Conservation (phyloP, 2,797 vertebrate species). For the Mycteria americana region DNA sequence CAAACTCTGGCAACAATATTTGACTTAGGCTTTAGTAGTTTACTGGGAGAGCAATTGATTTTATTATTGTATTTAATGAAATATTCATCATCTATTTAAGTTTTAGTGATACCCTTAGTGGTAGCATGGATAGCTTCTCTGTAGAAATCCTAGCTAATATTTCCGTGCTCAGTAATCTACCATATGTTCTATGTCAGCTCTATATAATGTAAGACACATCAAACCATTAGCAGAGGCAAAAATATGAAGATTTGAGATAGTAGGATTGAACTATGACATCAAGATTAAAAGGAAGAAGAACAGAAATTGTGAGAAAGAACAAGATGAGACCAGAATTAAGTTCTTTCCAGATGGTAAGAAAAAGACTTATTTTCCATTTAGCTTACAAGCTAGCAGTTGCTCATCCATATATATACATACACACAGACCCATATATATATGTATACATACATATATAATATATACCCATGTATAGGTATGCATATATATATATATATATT, state of each 20-base stretch:
- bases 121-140: not conserved
- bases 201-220: not conserved
- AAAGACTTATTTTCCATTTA: conserved; percentile 38
- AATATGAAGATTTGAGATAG: not conserved
- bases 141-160: not conserved
- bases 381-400: conserved; percentile 13
- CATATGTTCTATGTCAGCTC: not conserved
- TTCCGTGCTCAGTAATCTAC: conserved; percentile 25
- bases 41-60: not conserved
- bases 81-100: not conserved
- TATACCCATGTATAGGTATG: too few species aligned
- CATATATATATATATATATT: fast-evolving
- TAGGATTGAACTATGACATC: conserved; percentile 9
- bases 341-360: conserved; percentile 20
- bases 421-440: not conserved
- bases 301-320: conserved; percentile 43
- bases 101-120: not conserved
- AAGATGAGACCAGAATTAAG: conserved; percentile 5
- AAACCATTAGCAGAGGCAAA: conserved; percentile 40
- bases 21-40: not conserved
- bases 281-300: conserved; percentile 20
- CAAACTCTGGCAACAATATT: not conserved
- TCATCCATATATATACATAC: not conserved
- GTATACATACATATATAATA: not conserved
- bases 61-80: not conserved